Evolutionary conservation across 2,888 invertebrate species (phyloP), one percentile per base, ranked within the genome.

Genomic region (Conistra vaccinii): DNA sequence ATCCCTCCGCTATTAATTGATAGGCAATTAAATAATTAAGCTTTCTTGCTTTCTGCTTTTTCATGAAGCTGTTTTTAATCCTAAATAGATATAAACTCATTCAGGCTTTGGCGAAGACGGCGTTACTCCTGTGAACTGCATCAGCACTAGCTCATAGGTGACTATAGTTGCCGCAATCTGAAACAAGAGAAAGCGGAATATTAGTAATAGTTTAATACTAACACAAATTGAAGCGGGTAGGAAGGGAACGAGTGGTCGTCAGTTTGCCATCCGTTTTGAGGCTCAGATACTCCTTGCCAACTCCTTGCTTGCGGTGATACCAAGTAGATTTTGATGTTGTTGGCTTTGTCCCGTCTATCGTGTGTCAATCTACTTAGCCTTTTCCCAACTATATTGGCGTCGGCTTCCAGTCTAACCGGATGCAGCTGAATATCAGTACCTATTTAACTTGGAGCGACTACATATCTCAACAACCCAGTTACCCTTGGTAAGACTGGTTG

Each of bases 81-180:
- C 2, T 29, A 35, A 0, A 23, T 6, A 45, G 9, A 17, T 1
- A 51, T 53, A 32, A 51, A 26, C 12, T 62, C 67, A 57, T n/a
- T 10, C 12, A 14, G 55, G 6, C 0, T 81, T 57, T 14, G 80
- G 12, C 0, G 58, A 66, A 20, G 55, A 20, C 0, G 91, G 91
- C 0, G 91, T 80, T 0, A 92, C 81, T 29, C 92, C 91, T 0
- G 92, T 89, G 42, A 97, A 96, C 87, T 97, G 97, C 81, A 97
- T 90, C 65, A 97, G 87, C 0, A 97, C 96, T 6, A 97, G 89
- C 86, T 97, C 97, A 23, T 90, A 90, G 0, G 90, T 90, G 0
- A 90, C 81, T 71, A 90, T 88, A 0, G 90, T 89, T 0, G 85
- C 90, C 0, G 90, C 89, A 60, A 90, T 86, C 89, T 90, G 87